These are phyloP conservation scores for Diplazon laetatorius DNA, from an alignment of 2,888 invertebrate species.

Conservation along the genomic window DNA sequence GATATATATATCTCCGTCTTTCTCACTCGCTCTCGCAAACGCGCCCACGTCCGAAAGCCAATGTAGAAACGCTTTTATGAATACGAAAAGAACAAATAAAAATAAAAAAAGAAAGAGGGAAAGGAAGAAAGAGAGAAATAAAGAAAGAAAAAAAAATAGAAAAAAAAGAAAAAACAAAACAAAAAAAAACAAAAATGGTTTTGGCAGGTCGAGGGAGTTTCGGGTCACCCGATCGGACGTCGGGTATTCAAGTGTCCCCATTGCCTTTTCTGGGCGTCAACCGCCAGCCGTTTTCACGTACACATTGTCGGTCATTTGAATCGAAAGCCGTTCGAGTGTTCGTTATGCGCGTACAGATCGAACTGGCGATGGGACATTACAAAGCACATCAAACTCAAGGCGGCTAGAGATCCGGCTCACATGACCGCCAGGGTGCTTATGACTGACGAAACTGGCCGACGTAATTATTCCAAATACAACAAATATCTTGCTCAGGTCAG, in stretches of 20 bases:
- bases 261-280: constrained; percentile 96
- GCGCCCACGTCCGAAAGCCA: constrained; percentile 52
- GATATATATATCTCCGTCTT: not conserved
- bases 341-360: constrained; percentile 95
- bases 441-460: constrained; percentile 95
- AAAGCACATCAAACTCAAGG: constrained; percentile 96
- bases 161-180: not conserved
- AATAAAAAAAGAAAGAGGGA: constrained; percentile 24
- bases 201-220: constrained; percentile 77
- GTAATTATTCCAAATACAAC: constrained; percentile 96
- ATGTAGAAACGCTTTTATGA: constrained; percentile 16
- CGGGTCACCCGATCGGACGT: constrained; percentile 75
- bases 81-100: not conserved
- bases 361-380: constrained; percentile 99
- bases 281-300: constrained; percentile 95
- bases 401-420: constrained; percentile 92
- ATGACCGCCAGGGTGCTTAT: constrained; percentile 92
- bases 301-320: constrained; percentile 96
- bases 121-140: not conserved
- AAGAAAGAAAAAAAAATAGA: not conserved
- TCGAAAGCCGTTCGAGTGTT: constrained; percentile 97
- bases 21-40: constrained; percentile 16
- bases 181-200: constrained; percentile 64
- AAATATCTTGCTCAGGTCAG: constrained; percentile 91
- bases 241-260: constrained; percentile 96